phyloP scores from a whole-genome alignment of 2,888 invertebrate species.

The Parthenolecanium corni region DNA sequence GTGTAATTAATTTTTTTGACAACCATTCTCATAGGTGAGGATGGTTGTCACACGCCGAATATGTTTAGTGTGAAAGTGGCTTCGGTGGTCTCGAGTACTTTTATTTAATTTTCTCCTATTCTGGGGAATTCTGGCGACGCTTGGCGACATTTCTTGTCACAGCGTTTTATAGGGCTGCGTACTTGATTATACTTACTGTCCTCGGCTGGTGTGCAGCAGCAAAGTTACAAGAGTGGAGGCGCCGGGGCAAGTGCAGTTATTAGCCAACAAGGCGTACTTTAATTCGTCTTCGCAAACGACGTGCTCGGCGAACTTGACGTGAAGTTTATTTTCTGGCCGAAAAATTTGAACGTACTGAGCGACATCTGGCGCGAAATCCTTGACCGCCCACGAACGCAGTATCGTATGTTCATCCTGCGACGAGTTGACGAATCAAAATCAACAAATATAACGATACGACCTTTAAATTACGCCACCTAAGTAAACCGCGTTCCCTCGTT shows the following conservation, averaged over 20 bases:
- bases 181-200: constrained; percentile 65
- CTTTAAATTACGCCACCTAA: too few relatives aligned
- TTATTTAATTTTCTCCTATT: too few relatives aligned
- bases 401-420: constrained; percentile 61
- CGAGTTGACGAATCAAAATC: not conserved
- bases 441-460: too few relatives aligned
- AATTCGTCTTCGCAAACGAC: constrained; percentile 99
- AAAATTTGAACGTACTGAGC: constrained; percentile 98
- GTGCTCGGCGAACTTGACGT: constrained; percentile 97
- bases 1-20: too few relatives aligned
- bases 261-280: constrained; percentile 93
- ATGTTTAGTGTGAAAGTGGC: too few relatives aligned
- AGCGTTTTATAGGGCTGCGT: too few relatives aligned
- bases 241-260: constrained; percentile 96
- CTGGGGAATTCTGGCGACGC: too few relatives aligned
- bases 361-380: constrained; percentile 92
- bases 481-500: too few relatives aligned
- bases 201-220: constrained; percentile 88
- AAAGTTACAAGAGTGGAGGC: constrained; percentile 93
- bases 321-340: constrained; percentile 94
- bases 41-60: too few relatives aligned
- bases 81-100: too few relatives aligned
- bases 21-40: too few relatives aligned
- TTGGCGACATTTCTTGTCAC: too few relatives aligned
- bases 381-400: constrained; percentile 89